Base-by-base conservation (phyloP, 2,113 vertebrate species). In the Mirza zaza region DNA sequence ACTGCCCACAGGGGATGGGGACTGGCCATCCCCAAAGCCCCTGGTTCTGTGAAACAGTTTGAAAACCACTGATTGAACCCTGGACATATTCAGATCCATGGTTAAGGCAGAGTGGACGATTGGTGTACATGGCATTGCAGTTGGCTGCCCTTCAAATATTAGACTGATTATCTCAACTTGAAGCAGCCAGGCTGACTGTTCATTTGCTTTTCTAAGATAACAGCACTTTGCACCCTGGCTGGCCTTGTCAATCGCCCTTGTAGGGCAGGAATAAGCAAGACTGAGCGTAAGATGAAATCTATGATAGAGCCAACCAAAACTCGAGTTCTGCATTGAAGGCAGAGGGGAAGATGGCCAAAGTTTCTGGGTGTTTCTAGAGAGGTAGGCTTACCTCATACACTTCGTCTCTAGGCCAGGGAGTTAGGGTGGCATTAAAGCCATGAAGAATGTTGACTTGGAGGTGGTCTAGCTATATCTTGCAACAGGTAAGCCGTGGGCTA, bases 51-150 rank as follows among this genome's bases (percentile, higher is more conserved):
- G 61, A 94, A 45, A 32, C 2, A 14, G 10, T 76, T 61, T 63
- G 59, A 61, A 42, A 32, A 15, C 3, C 23, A 8, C 7, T 0
- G 23, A 55, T 18, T 34, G 27, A 39, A 57, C 18, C 17, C 2
- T 5, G 52, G 76, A 42, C 11, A 14, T 39, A 7, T n/a, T 93
- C 29, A 42, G 50, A 57, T 23, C 8, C 11, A 6, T 14, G n/a
- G 34, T 29, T 27, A 73, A 39, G 42, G 50, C 3, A 36, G 21
- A 23, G n/a, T 18, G 10, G 1, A n/a, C 14, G 21, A 7, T n/a
- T 32, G 13, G 55, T 32, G 8, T 18, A 5, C 1, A 0, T 0
- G n/a, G 7, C 2, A 6, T 50, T 83, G 27, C 15, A 52, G 14
- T 0, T 29, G 29, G 39, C 18, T 32, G 13, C 9, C 65, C 8